Evolutionary conservation across 2,797 vertebrate species (phyloP), one percentile per base, ranked within the genome.

Genomic region (Anas capensis): DNA sequence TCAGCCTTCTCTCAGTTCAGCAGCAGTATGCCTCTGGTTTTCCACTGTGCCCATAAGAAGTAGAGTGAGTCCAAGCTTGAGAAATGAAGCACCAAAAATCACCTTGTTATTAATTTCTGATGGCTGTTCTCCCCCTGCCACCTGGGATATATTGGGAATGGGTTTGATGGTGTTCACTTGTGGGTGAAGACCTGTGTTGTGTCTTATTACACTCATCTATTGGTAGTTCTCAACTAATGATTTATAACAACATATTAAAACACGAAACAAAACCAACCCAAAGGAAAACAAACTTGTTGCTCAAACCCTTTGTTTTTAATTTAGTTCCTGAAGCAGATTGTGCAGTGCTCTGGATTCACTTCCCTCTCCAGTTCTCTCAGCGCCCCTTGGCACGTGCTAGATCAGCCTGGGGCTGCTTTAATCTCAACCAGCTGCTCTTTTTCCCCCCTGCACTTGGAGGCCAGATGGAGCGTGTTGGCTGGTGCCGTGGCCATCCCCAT

Each of bases 381-480:
- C 72, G 42, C 72, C 82, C 76, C 34, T 23, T 51, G 58, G 73
- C 76, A 85, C 40, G 6, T 33, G 73, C 77, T 89, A 82, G 31
- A 68, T 88, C 86, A 90, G 82, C 89, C 72, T 31, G 54, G 62
- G 84, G 82, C 87, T 94, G 92, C 69, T 82, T 82, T 76, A 40
- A 57, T 94, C 80, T 92, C 87, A 42, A 40, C 62, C 82, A 92
- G 93, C 77, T 95, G 91, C 82, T 88, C 0, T 51, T 79, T 64
- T 76, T 29, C 64, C 53, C 79, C n/a, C 34, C 0, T 46, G 36
- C 71, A 20, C 53, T 19, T 61, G 57, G 64, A 75, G 82, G 58
- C 7, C 82, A 93, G 91, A 70, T 91, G 88, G 89, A 81, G 53
- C 78, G 75, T 78, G 72, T 64, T 80, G 95, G 75, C 33, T 72